Evolutionary conservation across 2,888 invertebrate genomes (phyloP).

Genomic region (Hemaris fuciformis): DNA sequence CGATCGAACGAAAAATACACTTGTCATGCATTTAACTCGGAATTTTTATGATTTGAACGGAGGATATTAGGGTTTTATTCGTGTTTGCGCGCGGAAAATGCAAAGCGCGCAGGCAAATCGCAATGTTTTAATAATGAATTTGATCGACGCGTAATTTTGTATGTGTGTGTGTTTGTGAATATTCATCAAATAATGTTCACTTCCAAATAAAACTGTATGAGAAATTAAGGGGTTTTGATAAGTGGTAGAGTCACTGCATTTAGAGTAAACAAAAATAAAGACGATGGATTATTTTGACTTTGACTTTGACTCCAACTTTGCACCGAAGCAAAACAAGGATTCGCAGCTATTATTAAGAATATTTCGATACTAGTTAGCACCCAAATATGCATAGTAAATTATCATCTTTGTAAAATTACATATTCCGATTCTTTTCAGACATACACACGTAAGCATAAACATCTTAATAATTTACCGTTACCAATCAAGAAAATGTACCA

Average conservation of each 20-base stretch:
- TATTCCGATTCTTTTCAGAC: too few relatives aligned
- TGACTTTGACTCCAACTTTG: too few relatives aligned
- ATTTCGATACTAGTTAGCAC: too few relatives aligned
- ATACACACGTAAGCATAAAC: background rate
- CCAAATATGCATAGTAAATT: too few relatives aligned
- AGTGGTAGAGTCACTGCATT: background rate
- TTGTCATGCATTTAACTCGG: slow-evolving; percentile 70
- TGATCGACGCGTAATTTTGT: background rate
- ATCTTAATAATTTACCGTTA: background rate
- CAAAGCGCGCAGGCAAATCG: background rate
- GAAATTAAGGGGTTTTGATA: background rate
- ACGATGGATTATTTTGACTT: too few relatives aligned
- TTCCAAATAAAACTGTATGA: background rate
- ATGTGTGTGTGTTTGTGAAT: background rate
- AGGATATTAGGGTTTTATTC: background rate
- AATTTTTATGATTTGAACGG: slow-evolving; percentile 48
- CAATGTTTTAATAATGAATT: background rate
- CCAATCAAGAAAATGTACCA: background rate
- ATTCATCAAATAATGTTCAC: background rate
- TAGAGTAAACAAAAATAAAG: too few relatives aligned
- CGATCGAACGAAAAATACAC: slow-evolving; percentile 74
- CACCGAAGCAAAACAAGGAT: too few relatives aligned
- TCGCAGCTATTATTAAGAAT: too few relatives aligned
- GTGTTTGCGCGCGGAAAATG: background rate
- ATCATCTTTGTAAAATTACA: too few relatives aligned